These are phyloP conservation scores for Oenanthe melanoleuca DNA, from an alignment of 2,113 vertebrate genomes.

Conservation along the genomic window DNA sequence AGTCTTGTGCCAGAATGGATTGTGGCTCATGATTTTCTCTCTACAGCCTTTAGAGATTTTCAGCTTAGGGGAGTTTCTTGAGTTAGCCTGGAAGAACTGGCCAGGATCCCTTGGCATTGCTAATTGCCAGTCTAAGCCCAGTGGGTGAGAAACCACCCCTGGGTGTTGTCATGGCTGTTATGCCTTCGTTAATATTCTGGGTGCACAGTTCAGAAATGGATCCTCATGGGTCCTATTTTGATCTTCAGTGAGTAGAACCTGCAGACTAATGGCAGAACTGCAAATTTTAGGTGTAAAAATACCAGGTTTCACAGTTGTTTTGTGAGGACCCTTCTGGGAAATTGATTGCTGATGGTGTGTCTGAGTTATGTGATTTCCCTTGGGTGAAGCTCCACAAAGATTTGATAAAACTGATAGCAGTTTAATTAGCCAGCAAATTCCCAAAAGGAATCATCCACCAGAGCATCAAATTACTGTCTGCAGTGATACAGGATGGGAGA, in stretches of 20 bases:
- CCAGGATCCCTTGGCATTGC: not conserved
- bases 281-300: not conserved
- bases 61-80: not conserved
- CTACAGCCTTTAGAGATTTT: not conserved
- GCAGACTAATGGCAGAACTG: not conserved
- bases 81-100: not conserved
- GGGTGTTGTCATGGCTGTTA: too few species aligned
- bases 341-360: not conserved
- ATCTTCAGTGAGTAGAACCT: not conserved
- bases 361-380: not conserved
- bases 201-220: not conserved
- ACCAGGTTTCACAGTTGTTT: not conserved
- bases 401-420: not conserved
- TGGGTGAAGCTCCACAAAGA: not conserved
- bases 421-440: not conserved
- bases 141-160: not conserved
- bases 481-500: not conserved
- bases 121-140: not conserved
- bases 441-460: not conserved
- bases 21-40: not conserved
- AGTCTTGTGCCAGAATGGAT: not conserved
- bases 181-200: not conserved
- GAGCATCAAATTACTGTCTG: not conserved
- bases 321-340: not conserved
- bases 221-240: not conserved